A percentile compares a stretch with the other conserved stretches of the same genome.
phyloP scores from a whole-genome alignment of 1,140 invertebrate genomes.

The Drosophila ficusphila region DNA sequence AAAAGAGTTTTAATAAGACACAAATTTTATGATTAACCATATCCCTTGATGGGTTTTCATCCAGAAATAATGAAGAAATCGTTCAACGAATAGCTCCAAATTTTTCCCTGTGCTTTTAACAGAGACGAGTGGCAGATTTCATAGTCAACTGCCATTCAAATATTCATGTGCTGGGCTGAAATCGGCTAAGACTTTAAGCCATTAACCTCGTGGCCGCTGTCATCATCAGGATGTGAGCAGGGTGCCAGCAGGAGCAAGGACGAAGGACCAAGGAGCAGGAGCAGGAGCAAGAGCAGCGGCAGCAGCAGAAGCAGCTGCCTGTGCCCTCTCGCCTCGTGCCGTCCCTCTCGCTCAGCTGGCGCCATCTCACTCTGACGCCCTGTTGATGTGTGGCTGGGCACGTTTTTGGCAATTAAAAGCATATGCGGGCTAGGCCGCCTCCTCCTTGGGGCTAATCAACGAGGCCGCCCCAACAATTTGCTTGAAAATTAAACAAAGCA shows the following conservation, averaged over 20 bases:
- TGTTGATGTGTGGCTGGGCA: constrained; percentile 58
- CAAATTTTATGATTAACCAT: too few relatives aligned
- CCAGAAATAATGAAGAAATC: not conserved
- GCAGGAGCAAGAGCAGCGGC: too few relatives aligned
- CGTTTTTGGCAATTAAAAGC: constrained; percentile 74
- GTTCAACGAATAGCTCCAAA: too few relatives aligned
- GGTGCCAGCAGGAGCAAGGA: too few relatives aligned
- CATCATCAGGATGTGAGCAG: constrained; percentile 29
- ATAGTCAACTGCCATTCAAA: constrained; percentile 61
- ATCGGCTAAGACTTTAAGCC: constrained; percentile 61
- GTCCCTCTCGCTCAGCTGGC: constrained; percentile 4
- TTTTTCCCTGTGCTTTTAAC: constrained; percentile 5
- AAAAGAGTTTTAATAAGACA: too few relatives aligned
- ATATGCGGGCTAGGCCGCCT: constrained; percentile 66
- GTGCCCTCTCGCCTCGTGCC: not conserved
- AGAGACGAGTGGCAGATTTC: constrained; percentile 35
- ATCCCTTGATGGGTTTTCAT: too few relatives aligned
- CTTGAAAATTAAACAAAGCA: constrained; percentile 65
- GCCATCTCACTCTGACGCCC: constrained; percentile 17
- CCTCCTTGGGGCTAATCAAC: constrained; percentile 73
- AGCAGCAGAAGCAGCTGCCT: constrained; percentile 9
- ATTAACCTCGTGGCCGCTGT: constrained; percentile 64
- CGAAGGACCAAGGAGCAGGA: too few relatives aligned
- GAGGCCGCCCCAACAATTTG: constrained; percentile 66
- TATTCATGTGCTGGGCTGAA: constrained; percentile 52